Evolutionary conservation across 1,140 invertebrate genomes (phyloP).

Genomic region (Spodoptera frugiperda): DNA sequence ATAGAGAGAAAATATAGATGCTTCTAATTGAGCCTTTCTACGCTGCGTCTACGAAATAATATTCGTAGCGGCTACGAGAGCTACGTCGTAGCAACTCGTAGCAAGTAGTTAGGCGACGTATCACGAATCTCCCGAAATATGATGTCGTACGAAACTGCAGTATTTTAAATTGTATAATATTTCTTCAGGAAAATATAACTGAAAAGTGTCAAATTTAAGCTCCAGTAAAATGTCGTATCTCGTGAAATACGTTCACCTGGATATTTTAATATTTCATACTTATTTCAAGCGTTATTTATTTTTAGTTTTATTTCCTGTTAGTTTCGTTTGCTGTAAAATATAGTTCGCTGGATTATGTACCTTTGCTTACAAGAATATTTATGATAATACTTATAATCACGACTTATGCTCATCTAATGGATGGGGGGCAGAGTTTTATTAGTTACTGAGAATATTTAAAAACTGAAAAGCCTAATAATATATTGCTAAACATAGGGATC

Average conservation of each 20-base stretch:
- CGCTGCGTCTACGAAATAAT: background rate
- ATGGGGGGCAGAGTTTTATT: too few relatives aligned
- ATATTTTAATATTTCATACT: conserved; percentile 14
- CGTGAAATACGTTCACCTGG: conserved; percentile 16
- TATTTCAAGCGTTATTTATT: background rate
- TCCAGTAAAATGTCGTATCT: background rate
- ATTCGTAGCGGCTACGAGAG: background rate
- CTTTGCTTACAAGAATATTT: too few relatives aligned
- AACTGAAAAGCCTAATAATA: too few relatives aligned
- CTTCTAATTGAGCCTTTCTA: too few relatives aligned
- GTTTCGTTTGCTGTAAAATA: too few relatives aligned
- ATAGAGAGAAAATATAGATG: too few relatives aligned
- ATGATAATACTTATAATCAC: too few relatives aligned
- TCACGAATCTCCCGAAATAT: background rate
- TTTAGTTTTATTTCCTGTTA: background rate
- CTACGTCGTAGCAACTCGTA: background rate
- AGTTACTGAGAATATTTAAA: too few relatives aligned
- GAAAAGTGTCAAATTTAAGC: conserved; percentile 21
- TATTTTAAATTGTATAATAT: conserved; percentile 26
- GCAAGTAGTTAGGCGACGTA: too few relatives aligned
- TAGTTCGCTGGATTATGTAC: too few relatives aligned
- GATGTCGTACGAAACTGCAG: background rate
- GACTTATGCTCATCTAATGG: too few relatives aligned
- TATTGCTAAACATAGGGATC: too few relatives aligned
- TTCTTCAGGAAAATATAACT: conserved; percentile 17